phyloP scores from a whole-genome alignment of 2,888 invertebrate species.

The Spodoptera exigua region DNA sequence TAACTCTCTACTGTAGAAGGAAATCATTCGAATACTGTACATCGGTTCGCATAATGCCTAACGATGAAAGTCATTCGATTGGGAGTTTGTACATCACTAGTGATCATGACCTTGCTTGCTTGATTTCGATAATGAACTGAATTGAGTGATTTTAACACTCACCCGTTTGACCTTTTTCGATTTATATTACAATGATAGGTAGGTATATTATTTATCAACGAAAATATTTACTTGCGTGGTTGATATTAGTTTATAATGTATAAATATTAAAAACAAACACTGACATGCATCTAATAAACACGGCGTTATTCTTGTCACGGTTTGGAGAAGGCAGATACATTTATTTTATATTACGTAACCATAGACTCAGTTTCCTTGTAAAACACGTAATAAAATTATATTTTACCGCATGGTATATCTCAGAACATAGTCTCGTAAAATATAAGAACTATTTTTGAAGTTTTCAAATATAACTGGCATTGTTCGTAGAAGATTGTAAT shows the following conservation, averaged over 20 bases:
- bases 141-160: slow-evolving; percentile 11
- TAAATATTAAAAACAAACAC: too few relatives aligned
- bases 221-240: slow-evolving; percentile 13
- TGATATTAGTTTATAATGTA: neutral
- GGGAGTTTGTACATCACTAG: slow-evolving; percentile 15
- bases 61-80: slow-evolving; percentile 3
- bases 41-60: neutral
- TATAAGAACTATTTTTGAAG: too few relatives aligned
- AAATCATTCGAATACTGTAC: slow-evolving; percentile 5
- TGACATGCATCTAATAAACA: too few relatives aligned
- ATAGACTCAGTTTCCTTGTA: too few relatives aligned
- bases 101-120: slow-evolving; percentile 34
- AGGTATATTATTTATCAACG: slow-evolving; percentile 22
- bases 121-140: slow-evolving; percentile 25
- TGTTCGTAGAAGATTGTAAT: too few relatives aligned
- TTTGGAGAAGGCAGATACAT: too few relatives aligned
- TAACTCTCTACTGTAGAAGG: neutral
- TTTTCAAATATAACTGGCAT: too few relatives aligned
- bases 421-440: too few relatives aligned
- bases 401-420: too few relatives aligned
- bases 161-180: slow-evolving; percentile 16
- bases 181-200: slow-evolving; percentile 9
- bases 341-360: too few relatives aligned
- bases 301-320: too few relatives aligned
- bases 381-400: too few relatives aligned